Percentiles rank a stretch among this genome's conserved stretches.
These are phyloP conservation scores for Otus scops DNA, from an alignment of 2,797 vertebrate genomes.

Conservation along the genomic window DNA sequence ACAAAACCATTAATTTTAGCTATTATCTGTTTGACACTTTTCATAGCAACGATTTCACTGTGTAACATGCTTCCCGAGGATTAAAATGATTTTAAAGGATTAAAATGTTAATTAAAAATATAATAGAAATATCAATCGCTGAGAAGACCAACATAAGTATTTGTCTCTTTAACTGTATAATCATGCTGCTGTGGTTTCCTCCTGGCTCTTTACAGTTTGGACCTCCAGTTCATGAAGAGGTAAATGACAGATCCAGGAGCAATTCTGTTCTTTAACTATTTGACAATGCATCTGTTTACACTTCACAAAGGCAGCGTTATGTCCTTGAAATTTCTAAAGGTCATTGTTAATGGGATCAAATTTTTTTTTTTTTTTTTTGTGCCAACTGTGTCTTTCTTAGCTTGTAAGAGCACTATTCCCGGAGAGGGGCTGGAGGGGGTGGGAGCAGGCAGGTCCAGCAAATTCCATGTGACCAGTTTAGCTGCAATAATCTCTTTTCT, in stretches of 20 bases:
- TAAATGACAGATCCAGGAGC: slow-evolving; percentile 73
- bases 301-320: slow-evolving; percentile 74
- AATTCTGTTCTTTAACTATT: slow-evolving; percentile 73
- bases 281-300: slow-evolving; percentile 75
- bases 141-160: slow-evolving; percentile 61
- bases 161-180: slow-evolving; percentile 70
- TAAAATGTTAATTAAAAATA: slow-evolving; percentile 79
- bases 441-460: slow-evolving; percentile 67
- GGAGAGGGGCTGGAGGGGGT: slow-evolving; percentile 57
- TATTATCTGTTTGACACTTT: slow-evolving; percentile 75
- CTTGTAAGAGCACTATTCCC: slow-evolving; percentile 61
- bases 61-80: slow-evolving; percentile 70
- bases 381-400: slow-evolving; percentile 67
- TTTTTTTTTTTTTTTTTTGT: slow-evolving; percentile 68
- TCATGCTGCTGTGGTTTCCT: background rate
- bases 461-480: slow-evolving; percentile 83
- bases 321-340: slow-evolving; percentile 83
- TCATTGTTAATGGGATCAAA: slow-evolving; percentile 80
- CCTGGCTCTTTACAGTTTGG: slow-evolving; percentile 57
- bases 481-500: slow-evolving; percentile 87
- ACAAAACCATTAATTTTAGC: slow-evolving; percentile 78
- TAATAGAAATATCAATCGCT: slow-evolving; percentile 72
- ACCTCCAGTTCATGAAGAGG: slow-evolving; percentile 60
- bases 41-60: slow-evolving; percentile 70
- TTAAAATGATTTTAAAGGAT: slow-evolving; percentile 77